A percentile compares a stretch with the other conserved stretches of the same genome.
These are phyloP conservation scores for Drosophila sp. DNA, from an alignment of 1,140 invertebrate genomes.

Conservation along the genomic window DNA sequence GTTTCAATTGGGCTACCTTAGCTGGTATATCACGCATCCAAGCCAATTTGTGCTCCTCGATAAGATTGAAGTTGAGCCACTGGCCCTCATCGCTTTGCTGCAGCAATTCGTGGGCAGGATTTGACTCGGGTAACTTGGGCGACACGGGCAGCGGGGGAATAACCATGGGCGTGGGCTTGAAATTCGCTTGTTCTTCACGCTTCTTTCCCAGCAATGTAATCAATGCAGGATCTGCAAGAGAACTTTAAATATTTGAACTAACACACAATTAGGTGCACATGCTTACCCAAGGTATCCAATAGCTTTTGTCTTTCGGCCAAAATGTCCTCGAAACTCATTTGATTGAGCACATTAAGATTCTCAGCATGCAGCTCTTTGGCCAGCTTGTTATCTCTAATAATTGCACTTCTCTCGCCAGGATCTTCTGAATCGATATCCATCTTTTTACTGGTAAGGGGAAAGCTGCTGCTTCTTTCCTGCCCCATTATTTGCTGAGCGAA, in stretches of 20 bases:
- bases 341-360: constrained; percentile 87
- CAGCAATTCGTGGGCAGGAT: constrained; percentile 85
- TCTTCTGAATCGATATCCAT: not conserved
- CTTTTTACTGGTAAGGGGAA: not conserved
- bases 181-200: constrained; percentile 67
- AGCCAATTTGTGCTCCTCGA: constrained; percentile 92
- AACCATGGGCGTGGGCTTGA: constrained; percentile 13
- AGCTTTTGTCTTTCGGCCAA: constrained; percentile 88
- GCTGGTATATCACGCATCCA: constrained; percentile 91
- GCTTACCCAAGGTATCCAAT: constrained; percentile 86
- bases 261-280: too few relatives aligned
- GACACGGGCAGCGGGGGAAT: constrained; percentile 19
- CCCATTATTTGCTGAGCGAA: constrained; percentile 48
- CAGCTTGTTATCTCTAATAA: constrained; percentile 85
- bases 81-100: constrained; percentile 86
- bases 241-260: not conserved
- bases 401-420: constrained; percentile 81
- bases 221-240: constrained; percentile 61
- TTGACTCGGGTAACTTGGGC: constrained; percentile 54
- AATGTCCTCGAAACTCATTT: constrained; percentile 91
- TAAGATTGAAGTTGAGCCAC: constrained; percentile 92
- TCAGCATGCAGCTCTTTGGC: constrained; percentile 88
- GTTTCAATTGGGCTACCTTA: constrained; percentile 80
- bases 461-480: not conserved
- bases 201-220: constrained; percentile 86